Conservation (phyloP, 2,797 vertebrate genomes). For the Telmatherina bonti region DNA sequence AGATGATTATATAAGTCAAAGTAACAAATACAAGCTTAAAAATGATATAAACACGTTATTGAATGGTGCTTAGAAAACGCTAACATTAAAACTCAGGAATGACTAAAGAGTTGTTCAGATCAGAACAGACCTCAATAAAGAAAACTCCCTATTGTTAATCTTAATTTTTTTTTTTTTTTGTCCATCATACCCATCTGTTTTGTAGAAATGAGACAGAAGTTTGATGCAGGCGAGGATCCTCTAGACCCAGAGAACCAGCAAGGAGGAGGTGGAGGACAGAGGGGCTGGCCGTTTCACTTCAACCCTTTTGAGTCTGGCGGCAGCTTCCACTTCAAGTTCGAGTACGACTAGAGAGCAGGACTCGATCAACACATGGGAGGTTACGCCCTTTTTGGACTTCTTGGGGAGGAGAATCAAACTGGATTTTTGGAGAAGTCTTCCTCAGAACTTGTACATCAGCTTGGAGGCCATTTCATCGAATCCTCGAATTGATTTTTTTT, state of each 20-base stretch:
- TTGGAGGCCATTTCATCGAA: slow-evolving; percentile 35
- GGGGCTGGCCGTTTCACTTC: slow-evolving; percentile 87
- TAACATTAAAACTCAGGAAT: no score
- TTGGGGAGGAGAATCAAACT: slow-evolving; percentile 1
- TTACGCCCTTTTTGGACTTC: slow-evolving; percentile 5
- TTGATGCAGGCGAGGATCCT: slow-evolving; percentile 87
- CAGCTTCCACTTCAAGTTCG: slow-evolving; percentile 90
- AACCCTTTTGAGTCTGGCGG: slow-evolving; percentile 88
- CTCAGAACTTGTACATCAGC: slow-evolving; percentile 44
- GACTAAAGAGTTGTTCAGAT: no score
- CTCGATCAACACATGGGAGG: slow-evolving; percentile 6
- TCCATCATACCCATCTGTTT: not conserved
- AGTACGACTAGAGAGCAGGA: slow-evolving; percentile 81
- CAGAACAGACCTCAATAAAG: no score
- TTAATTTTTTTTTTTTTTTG: not conserved
- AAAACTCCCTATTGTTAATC: no score
- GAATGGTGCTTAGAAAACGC: no score
- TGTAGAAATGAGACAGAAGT: slow-evolving; percentile 90
- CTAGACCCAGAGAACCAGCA: slow-evolving; percentile 89
- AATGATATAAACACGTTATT: no score
- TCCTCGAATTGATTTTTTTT: slow-evolving; percentile 30
- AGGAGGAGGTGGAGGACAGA: slow-evolving; percentile 79
- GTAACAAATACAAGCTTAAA: no score
- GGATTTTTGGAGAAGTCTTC: slow-evolving; percentile 47
- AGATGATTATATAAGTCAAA: no score